phyloP scores from a whole-genome alignment of 1,140 invertebrate genomes.

The Tetragnatha versicolor region DNA sequence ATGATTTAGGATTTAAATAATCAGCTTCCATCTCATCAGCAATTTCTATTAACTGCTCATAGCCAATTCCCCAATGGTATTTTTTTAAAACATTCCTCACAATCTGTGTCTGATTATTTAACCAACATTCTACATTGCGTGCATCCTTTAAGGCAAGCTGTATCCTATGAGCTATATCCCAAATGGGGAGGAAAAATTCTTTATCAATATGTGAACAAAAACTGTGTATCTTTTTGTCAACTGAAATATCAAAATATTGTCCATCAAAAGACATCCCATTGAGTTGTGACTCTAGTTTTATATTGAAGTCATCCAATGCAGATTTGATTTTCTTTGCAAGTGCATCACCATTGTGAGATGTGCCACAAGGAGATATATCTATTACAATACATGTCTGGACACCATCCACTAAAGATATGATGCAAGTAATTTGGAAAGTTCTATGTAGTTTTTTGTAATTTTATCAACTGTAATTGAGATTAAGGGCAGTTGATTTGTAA shows the following conservation, averaged over 20 bases:
- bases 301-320: background rate
- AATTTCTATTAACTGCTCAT: too few species aligned
- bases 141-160: conserved; percentile 11
- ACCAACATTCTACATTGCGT: background rate
- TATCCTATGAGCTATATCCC: conserved; percentile 18
- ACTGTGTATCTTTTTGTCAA: conserved; percentile 13
- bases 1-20: too few species aligned
- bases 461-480: conserved; percentile 5
- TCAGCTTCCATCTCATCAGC: too few species aligned
- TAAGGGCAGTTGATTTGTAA: conserved; percentile 15
- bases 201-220: conserved; percentile 24
- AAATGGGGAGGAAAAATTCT: conserved; percentile 12
- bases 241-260: conserved; percentile 3
- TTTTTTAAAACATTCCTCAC: too few species aligned
- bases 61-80: too few species aligned
- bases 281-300: background rate
- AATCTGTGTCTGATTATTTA: too few species aligned
- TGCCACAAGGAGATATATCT: conserved; percentile 20
- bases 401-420: conserved; percentile 9
- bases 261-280: conserved; percentile 24
- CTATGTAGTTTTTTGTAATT: conserved; percentile 5
- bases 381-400: conserved; percentile 17
- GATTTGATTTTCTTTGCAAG: conserved; percentile 5
- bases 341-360: conserved; percentile 15
- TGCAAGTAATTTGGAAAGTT: conserved; percentile 7